Evolutionary conservation across 2,113 vertebrate species (phyloP).

Genomic region (Nibea albiflora): DNA sequence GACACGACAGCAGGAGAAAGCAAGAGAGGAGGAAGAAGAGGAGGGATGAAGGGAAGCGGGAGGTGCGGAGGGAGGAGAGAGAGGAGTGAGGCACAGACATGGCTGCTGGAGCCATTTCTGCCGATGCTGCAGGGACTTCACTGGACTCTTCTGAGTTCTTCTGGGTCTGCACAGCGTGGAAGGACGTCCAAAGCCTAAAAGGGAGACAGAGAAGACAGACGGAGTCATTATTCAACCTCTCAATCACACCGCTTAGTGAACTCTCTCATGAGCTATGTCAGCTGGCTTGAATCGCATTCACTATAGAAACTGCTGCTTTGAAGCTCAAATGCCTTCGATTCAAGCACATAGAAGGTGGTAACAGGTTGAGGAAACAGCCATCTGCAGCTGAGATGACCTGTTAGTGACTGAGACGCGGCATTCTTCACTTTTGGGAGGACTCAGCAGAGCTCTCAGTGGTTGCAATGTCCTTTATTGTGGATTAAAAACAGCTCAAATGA

Average conservation of each 20-base stretch:
- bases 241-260: neutral
- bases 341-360: neutral
- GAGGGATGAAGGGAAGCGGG: conserved; percentile 36
- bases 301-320: neutral
- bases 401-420: neutral
- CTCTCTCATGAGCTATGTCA: neutral
- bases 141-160: conserved; percentile 39
- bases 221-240: neutral
- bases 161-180: conserved; percentile 10
- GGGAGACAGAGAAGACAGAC: conserved; percentile 14
- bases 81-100: conserved; percentile 35
- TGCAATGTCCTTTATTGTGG: neutral
- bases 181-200: conserved; percentile 41
- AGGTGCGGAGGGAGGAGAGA: conserved; percentile 23
- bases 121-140: conserved; percentile 17
- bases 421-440: neutral
- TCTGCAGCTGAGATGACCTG: neutral
- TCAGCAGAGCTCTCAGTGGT: neutral
- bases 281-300: conserved; percentile 6
- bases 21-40: conserved; percentile 54
- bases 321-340: conserved; percentile 4
- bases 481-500: conserved; percentile 27
- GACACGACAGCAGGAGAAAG: conserved; percentile 68
- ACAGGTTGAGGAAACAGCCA: neutral
- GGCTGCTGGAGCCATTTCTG: conserved; percentile 63